Percentiles rank a stretch among this genome's conserved stretches.
Evolutionary conservation across 2,797 vertebrate genomes (phyloP).

Genomic region (Hydrolagus colliei): DNA sequence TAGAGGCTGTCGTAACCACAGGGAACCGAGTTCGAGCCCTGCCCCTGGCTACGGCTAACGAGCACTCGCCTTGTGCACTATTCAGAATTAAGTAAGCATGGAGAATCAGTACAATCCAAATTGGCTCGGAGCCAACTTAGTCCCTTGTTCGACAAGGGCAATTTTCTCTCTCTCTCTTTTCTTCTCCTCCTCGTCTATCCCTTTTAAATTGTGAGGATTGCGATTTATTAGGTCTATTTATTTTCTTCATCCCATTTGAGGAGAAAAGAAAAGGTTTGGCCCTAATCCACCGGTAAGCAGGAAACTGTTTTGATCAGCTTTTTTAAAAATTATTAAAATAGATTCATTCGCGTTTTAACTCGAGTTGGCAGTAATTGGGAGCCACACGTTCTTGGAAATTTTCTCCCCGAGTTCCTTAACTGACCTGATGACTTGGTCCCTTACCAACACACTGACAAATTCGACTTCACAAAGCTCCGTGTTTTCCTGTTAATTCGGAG

Average conservation of each 20-base stretch:
- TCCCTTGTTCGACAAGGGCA: slow-evolving; percentile 57
- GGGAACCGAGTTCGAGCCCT: slow-evolving; percentile 10
- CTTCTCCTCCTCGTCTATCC: slow-evolving; percentile 41
- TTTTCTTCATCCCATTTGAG: slow-evolving; percentile 17
- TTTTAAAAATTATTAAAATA: not conserved
- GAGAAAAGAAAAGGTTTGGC: slow-evolving; percentile 30
- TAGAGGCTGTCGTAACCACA: slow-evolving; percentile 3
- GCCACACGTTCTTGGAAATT: not conserved
- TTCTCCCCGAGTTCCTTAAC: not conserved
- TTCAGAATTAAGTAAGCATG: slow-evolving; percentile 62
- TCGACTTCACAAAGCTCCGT: not conserved
- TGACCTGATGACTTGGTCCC: not conserved
- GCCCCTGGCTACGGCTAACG: slow-evolving; percentile 41
- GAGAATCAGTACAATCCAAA: slow-evolving; percentile 58
- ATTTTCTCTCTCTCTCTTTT: slow-evolving; percentile 17
- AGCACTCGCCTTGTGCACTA: slow-evolving; percentile 54
- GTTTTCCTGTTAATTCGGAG: not conserved
- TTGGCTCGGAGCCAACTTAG: slow-evolving; percentile 54
- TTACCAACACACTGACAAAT: not conserved
- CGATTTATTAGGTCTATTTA: slow-evolving; percentile 27
- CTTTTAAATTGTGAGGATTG: slow-evolving; percentile 33
- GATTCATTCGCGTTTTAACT: not conserved
- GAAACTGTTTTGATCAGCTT: not conserved
- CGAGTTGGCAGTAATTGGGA: not conserved
- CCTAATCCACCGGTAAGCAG: not conserved